phyloP scores from a whole-genome alignment of 2,797 vertebrate genomes.

The Anguilla megastoma region DNA sequence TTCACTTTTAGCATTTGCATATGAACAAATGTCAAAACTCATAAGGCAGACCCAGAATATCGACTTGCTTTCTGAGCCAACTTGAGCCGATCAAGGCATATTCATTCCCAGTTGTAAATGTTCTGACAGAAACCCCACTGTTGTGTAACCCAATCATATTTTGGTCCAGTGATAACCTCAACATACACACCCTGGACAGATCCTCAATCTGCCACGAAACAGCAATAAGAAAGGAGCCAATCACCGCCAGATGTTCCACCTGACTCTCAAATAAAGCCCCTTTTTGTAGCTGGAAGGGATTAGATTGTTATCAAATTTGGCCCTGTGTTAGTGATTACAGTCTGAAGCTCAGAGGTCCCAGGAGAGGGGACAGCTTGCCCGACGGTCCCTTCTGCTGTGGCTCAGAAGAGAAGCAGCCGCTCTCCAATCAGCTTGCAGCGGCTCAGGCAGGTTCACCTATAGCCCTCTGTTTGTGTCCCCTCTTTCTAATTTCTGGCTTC shows the following conservation, averaged over 20 bases:
- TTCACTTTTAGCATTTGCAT: not conserved
- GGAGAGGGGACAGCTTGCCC: not conserved
- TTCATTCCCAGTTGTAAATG: not conserved
- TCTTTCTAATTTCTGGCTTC: not conserved
- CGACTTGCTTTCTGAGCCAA: not conserved
- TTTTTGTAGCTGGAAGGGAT: conserved; percentile 35
- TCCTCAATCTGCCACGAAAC: conserved; percentile 36
- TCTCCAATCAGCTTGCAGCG: not conserved
- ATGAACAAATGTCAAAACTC: not conserved
- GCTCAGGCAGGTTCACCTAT: not conserved
- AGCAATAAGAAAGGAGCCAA: conserved; percentile 16
- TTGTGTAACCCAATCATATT: not conserved
- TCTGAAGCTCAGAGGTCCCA: conserved; percentile 43
- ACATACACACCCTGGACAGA: not conserved
- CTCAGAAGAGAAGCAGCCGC: not conserved
- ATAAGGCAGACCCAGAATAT: not conserved
- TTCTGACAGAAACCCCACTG: not conserved
- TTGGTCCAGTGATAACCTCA: not conserved
- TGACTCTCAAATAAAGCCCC: conserved; percentile 31
- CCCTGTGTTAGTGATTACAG: conserved; percentile 47
- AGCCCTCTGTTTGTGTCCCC: not conserved
- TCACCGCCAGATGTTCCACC: conserved; percentile 34
- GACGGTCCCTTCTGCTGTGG: not conserved
- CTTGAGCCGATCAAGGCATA: not conserved
- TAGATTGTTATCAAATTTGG: conserved; percentile 45